Evolutionary conservation across 2,888 invertebrate species (phyloP), one percentile per base, ranked within the genome.

Genomic region (Trypoxylon attenuatum): DNA sequence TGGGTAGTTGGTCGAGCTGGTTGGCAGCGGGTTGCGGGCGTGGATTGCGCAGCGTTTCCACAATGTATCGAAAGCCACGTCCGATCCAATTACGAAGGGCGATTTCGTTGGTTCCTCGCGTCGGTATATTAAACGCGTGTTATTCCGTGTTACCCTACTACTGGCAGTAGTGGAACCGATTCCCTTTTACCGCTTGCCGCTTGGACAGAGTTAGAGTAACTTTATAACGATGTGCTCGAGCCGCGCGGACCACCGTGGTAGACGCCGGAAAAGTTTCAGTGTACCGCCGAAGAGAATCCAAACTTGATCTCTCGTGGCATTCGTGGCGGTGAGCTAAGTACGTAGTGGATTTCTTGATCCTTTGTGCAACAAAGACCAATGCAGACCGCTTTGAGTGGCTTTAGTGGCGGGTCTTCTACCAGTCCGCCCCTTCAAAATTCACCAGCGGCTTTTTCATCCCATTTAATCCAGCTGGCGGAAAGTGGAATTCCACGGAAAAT

Each of bases 61-160:
- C n/a, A n/a, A 19, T 38, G n/a, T 33, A 22, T 41, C 22, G 22
- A 18, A 41, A n/a, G 39, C 5, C n/a, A 39, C 45, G 19, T 59
- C 22, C 46, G 25, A 47, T 66, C 42, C 58, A 66, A 67, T 67
- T 66, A 59, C 59, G 38, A 5, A n/a, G 27, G 19, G 21, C 46
- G 42, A 58, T 66, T 66, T 59, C 59, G 54, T 46, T 27, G 46
- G 25, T 50, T 51, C 38, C 52, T 13, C 45, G 42, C 51, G 41
- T 57, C 38, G 41, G 16, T 41, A 54, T 47, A 55, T 59, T 59
- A 55, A n/a, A 59, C 38, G 27, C 51, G 42, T 43, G 65, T 66
- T 59, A 66, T 59, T 66, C 55, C 27, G 16, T 23, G 23, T 47
- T 55, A 59, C 66, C 66, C n/a, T 13, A 6, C 33, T 3, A 13